Evolutionary conservation across 2,888 invertebrate genomes (phyloP).

Genomic region (Calliopum simillimum): DNA sequence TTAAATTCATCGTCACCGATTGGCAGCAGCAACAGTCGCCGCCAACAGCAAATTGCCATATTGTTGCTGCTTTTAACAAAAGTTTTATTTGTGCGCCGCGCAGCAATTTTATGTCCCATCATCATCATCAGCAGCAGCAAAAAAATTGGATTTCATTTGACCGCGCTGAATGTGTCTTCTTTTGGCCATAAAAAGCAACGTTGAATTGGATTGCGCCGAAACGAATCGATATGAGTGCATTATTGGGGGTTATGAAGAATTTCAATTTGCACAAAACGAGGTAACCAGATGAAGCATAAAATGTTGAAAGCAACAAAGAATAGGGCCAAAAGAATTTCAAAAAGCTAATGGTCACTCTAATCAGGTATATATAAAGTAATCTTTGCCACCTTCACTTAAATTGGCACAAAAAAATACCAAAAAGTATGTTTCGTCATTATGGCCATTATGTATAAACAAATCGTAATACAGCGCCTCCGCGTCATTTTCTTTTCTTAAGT

Average conservation of each 20-base stretch:
- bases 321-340: too few species aligned
- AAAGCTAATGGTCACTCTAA: too few species aligned
- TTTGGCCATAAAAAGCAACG: conserved; percentile 39
- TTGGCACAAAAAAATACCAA: background rate
- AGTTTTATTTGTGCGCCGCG: background rate
- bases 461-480: background rate
- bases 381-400: conserved; percentile 4
- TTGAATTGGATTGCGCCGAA: conserved; percentile 43
- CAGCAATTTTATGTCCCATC: conserved; percentile 48
- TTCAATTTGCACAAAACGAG: conserved; percentile 17
- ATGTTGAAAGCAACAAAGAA: too few species aligned
- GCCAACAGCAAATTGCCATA: conserved; percentile 1
- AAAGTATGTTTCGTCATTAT: conserved; percentile 18
- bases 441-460: conserved; percentile 19
- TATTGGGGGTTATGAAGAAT: conserved; percentile 41
- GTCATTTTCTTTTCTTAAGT: conserved; percentile 16
- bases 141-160: background rate
- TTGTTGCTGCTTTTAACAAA: background rate
- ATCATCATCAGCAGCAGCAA: conserved; percentile 35
- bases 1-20: conserved; percentile 24
- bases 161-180: conserved; percentile 21
- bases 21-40: background rate
- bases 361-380: background rate
- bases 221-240: conserved; percentile 45
- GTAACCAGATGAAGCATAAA: conserved; percentile 2